Base-by-base conservation (phyloP, 2,113 vertebrate genomes). In the Chroicocephalus ridibundus region DNA sequence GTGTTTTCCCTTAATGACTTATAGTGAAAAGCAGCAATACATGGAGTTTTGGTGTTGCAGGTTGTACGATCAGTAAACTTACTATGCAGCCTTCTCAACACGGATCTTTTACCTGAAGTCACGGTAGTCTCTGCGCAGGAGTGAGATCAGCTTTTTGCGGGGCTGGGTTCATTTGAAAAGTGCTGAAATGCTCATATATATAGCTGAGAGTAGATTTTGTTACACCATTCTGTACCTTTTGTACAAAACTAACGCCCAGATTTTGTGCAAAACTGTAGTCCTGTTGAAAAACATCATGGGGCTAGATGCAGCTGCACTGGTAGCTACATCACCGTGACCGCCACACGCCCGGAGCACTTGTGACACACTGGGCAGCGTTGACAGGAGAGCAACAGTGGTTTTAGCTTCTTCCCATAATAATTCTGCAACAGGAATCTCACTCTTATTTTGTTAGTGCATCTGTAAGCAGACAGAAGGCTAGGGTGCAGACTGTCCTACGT, bases 1-100 rank as follows among this genome's bases (percentile, higher is more conserved):
- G 29, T 42, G 29, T 74, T 97, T 88, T 89, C 87, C 58, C 54
- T 40, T 74, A 74, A 74, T 36, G 42, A 90, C 20, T 84, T 61
- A 17, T 1, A 77, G 20, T 77, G 54, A 58, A 87, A 95, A 87
- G 81, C 58, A 80, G 86, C 78, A 94, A 94, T 93, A 96, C 42
- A 15, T 88, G 85, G 88, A 82, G 91, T 95, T 97, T 96, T 97
- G 74, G 44, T 95, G 93, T 93, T 97, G 79, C 83, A 94, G 71
- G 87, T 94, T 91, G 36, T 90, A 49, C 34, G 29, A 75, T 92
- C 55, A 64, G n/a, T 74, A 69, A 88, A 82, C 44, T 86, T 54
- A 22, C 89, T 82, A 25, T 93, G 68, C 64, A 96, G 60, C 82
- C 58, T 91, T 68, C 60, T 86, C 66, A 84, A 54, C 55, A 18